A percentile compares a stretch with the other conserved stretches of the same genome.
These are phyloP conservation scores for Ceriagrion tenellum DNA, from an alignment of 2,888 invertebrate genomes.

Conservation along the genomic window DNA sequence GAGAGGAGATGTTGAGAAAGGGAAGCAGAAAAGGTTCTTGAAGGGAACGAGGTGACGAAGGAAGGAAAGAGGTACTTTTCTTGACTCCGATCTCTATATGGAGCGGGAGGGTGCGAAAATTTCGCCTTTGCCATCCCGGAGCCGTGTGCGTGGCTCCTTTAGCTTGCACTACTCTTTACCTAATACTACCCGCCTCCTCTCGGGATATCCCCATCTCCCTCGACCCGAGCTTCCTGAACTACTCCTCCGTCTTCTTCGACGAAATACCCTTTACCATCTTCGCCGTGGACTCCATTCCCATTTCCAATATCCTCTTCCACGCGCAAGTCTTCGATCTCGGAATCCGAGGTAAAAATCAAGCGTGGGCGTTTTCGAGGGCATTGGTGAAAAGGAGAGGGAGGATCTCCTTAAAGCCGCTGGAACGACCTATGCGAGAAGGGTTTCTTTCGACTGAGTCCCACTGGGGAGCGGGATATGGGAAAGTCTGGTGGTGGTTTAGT, in stretches of 20 bases:
- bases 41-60: background rate
- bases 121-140: background rate
- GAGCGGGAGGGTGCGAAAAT: background rate
- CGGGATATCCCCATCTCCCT: background rate
- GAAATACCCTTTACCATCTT: background rate
- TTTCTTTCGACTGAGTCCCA: too few species aligned
- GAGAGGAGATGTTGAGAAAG: background rate
- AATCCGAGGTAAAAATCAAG: constrained; percentile 1
- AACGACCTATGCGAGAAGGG: too few species aligned
- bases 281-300: background rate
- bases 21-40: background rate
- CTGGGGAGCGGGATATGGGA: too few species aligned
- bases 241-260: background rate
- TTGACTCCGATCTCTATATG: background rate
- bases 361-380: background rate
- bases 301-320: background rate
- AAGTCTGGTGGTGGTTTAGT: too few species aligned
- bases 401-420: background rate
- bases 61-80: background rate
- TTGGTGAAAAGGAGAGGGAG: background rate
- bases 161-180: background rate
- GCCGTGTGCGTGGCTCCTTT: background rate
- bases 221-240: background rate
- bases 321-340: background rate
- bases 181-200: background rate